phyloP scores from a whole-genome alignment of 1,140 invertebrate genomes.

The Leptinotarsa lineolata region DNA sequence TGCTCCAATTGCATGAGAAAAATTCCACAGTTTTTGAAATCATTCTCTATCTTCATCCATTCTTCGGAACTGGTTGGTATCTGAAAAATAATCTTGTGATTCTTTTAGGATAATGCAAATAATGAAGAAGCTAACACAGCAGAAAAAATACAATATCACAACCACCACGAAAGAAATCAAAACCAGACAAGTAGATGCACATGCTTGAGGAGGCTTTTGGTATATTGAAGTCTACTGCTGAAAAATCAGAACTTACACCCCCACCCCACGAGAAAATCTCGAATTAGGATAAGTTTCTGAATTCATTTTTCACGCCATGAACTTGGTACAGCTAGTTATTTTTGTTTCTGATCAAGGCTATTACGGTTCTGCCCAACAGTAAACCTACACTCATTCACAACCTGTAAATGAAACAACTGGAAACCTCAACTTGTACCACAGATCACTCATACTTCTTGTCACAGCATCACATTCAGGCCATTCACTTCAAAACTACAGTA shows the following conservation, averaged over 20 bases:
- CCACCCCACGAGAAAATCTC: neutral
- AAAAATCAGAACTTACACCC: constrained; percentile 12
- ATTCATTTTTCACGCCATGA: too few species aligned
- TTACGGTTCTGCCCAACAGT: too few species aligned
- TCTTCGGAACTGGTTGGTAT: constrained; percentile 32
- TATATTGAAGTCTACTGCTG: constrained; percentile 19
- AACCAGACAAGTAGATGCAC: constrained; percentile 5
- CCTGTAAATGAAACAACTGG: too few species aligned
- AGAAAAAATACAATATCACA: neutral
- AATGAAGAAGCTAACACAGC: too few species aligned
- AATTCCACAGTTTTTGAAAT: constrained; percentile 48
- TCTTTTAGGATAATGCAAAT: neutral
- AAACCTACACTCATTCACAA: too few species aligned
- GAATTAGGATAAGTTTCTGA: too few species aligned
- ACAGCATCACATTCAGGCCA: too few species aligned
- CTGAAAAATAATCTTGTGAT: constrained; percentile 20
- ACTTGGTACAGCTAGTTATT: too few species aligned
- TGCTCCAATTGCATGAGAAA: constrained; percentile 51
- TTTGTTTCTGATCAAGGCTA: too few species aligned
- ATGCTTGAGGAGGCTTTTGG: constrained; percentile 14
- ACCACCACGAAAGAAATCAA: constrained; percentile 9
- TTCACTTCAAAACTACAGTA: too few species aligned
- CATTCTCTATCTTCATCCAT: constrained; percentile 41
- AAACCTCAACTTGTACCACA: too few species aligned
- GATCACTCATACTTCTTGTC: too few species aligned